Conservation (phyloP, 2,797 vertebrate species). For the Eutrigla gurnardus region DNA sequence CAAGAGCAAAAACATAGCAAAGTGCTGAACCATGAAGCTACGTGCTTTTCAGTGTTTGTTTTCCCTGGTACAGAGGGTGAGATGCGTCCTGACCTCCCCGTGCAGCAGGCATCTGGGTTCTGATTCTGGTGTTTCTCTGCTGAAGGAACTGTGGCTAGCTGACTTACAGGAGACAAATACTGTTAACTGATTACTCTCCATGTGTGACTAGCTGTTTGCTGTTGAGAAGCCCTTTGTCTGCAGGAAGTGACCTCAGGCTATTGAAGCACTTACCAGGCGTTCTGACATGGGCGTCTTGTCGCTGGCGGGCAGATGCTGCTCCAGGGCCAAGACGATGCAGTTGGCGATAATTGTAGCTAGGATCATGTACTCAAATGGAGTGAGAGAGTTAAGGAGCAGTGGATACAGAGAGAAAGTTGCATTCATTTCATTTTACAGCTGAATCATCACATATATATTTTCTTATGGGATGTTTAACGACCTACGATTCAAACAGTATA, state of each 20-base stretch:
- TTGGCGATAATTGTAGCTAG: conserved; percentile 99
- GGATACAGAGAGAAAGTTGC: conserved; percentile 10
- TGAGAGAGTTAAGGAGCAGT: conserved; percentile 84
- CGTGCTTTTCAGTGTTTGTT: background rate
- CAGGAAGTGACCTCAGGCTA: background rate
- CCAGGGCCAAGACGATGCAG: conserved; percentile 97
- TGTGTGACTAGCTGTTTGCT: background rate
- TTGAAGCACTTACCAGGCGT: conserved; percentile 90
- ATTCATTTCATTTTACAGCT: conserved; percentile 45
- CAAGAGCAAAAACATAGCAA: conserved; percentile 12
- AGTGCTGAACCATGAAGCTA: conserved; percentile 35
- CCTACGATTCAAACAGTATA: background rate
- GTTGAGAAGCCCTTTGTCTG: background rate
- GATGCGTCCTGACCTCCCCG: conserved; percentile 38
- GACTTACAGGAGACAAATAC: conserved; percentile 32
- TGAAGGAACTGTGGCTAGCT: conserved; percentile 17
- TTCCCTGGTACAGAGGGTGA: background rate
- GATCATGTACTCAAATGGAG: conserved; percentile 99
- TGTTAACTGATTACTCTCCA: background rate
- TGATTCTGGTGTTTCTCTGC: background rate
- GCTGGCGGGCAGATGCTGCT: conserved; percentile 94
- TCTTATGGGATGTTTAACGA: conserved; percentile 1
- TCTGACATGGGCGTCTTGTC: conserved; percentile 99
- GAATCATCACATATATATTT: background rate
- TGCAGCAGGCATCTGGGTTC: conserved; percentile 21